These are phyloP conservation scores for Piprites chloris DNA, from an alignment of 2,113 vertebrate species.

Conservation along the genomic window DNA sequence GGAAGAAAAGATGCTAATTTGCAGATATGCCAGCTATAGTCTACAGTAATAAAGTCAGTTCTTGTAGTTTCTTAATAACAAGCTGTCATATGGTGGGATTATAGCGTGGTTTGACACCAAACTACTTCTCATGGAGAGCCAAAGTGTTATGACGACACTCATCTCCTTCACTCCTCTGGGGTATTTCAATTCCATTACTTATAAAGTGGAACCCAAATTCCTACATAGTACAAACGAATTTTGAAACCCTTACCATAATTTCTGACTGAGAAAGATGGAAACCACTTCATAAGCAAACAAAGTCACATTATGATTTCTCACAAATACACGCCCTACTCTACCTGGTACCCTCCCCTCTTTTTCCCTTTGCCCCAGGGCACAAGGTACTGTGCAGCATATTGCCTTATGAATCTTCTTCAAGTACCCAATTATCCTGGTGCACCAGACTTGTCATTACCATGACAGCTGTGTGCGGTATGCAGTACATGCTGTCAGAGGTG, in stretches of 20 bases:
- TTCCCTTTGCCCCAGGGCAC: conserved; percentile 63
- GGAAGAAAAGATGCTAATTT: conserved; percentile 74
- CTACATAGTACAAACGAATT: not conserved
- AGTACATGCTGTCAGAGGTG: conserved; percentile 67
- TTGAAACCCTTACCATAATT: conserved; percentile 23
- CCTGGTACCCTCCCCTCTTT: conserved; percentile 27
- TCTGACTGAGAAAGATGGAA: not conserved
- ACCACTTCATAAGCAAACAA: conserved; percentile 28
- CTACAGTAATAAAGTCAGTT: conserved; percentile 66
- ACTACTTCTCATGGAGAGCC: not conserved
- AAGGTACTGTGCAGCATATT: conserved; percentile 50
- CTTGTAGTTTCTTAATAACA: conserved; percentile 70
- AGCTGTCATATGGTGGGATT: conserved; percentile 69
- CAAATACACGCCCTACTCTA: conserved; percentile 23
- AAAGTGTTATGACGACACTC: not conserved
- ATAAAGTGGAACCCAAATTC: not conserved
- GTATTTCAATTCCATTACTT: not conserved
- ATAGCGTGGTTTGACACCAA: conserved; percentile 57
- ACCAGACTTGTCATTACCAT: conserved; percentile 66
- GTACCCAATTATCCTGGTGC: conserved; percentile 77
- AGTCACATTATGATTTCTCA: conserved; percentile 66
- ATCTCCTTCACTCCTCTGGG: not conserved
- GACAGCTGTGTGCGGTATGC: conserved; percentile 64
- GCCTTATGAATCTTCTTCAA: conserved; percentile 80
- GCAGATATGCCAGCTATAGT: conserved; percentile 42